phyloP scores from a whole-genome alignment of 2,113 vertebrate genomes.

The Polypterus senegalus region DNA sequence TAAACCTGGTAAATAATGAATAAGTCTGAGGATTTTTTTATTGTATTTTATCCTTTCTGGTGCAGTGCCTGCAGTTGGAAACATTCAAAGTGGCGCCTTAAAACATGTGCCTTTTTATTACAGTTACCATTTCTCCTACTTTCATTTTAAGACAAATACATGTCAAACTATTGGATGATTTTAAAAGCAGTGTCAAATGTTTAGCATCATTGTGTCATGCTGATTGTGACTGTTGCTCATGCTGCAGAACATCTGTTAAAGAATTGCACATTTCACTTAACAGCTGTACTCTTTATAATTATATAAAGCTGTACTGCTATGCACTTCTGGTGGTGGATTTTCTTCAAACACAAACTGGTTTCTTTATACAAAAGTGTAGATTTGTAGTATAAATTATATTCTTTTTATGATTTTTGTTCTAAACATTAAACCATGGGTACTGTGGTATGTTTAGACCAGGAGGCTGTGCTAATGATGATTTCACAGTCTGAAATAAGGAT shows the following conservation, averaged over 20 bases:
- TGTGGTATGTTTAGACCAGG: too few relatives aligned
- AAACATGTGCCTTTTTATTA: slow-evolving; percentile 49
- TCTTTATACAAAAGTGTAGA: background rate
- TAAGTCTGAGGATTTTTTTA: background rate
- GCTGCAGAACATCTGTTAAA: slow-evolving; percentile 2
- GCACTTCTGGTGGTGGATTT: slow-evolving; percentile 34
- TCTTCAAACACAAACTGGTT: background rate
- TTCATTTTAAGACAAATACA: too few relatives aligned
- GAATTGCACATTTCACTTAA: slow-evolving; percentile 43
- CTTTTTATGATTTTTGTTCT: background rate
- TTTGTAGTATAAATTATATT: background rate
- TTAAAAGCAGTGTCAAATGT: too few relatives aligned
- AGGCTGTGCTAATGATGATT: too few relatives aligned
- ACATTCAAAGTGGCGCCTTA: slow-evolving; percentile 28
- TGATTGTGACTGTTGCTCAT: slow-evolving; percentile 27
- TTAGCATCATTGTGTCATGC: slow-evolving; percentile 15
- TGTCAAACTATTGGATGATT: too few relatives aligned
- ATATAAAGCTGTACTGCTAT: slow-evolving; percentile 34
- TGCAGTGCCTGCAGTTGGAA: background rate
- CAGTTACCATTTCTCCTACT: slow-evolving; percentile 8
- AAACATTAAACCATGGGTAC: too few relatives aligned
- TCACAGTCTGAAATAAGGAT: too few relatives aligned
- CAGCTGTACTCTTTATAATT: slow-evolving; percentile 29
- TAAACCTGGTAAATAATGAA: too few relatives aligned
- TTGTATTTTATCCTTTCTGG: background rate